Evolutionary conservation across 2,888 invertebrate genomes (phyloP).

Genomic region (Rhaphigaster nebulosa): DNA sequence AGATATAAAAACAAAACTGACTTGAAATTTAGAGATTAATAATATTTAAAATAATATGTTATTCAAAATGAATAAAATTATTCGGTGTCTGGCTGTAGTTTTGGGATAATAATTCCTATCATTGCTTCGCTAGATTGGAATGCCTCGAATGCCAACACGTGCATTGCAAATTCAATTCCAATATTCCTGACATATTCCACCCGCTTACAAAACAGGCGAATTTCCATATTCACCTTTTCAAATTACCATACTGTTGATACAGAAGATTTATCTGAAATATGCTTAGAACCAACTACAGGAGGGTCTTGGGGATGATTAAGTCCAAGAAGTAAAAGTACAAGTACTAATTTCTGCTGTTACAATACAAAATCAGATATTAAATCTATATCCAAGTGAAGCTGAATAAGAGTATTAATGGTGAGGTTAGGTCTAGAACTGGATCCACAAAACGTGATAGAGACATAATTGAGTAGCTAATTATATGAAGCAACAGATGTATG

Average conservation of each 20-base stretch:
- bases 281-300: background rate
- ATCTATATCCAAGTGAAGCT: background rate
- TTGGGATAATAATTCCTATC: too few relatives aligned
- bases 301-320: background rate
- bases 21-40: too few relatives aligned
- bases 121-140: background rate
- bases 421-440: too few relatives aligned
- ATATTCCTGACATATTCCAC: slow-evolving; percentile 14
- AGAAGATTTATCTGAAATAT: slow-evolving; percentile 25
- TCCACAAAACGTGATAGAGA: too few relatives aligned
- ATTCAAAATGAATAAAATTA: too few relatives aligned
- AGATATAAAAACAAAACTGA: too few relatives aligned
- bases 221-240: slow-evolving; percentile 38
- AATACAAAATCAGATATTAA: background rate
- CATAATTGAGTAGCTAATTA: too few relatives aligned
- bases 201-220: slow-evolving; percentile 11
- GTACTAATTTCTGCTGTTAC: too few relatives aligned
- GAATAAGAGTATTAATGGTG: too few relatives aligned
- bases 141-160: background rate
- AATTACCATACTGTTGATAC: slow-evolving; percentile 38
- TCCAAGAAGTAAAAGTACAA: background rate
- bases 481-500: too few relatives aligned
- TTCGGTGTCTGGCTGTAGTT: too few relatives aligned
- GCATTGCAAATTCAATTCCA: slow-evolving; percentile 15
- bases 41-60: too few relatives aligned